Evolutionary conservation across 2,113 vertebrate species (phyloP), one percentile per base, ranked within the genome.

Genomic region (Thymallus thymallus): DNA sequence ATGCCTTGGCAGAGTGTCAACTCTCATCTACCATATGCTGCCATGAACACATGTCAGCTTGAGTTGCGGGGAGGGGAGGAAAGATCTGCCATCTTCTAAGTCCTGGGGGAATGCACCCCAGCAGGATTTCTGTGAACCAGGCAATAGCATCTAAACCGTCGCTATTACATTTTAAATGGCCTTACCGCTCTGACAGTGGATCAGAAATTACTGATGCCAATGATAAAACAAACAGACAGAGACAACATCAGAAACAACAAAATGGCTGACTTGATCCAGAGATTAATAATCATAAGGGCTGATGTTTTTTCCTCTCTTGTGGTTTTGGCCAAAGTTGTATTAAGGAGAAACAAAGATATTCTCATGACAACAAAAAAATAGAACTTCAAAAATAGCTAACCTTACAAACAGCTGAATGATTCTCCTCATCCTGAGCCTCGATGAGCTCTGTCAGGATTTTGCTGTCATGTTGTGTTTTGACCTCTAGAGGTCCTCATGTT

Each of bases 21-120:
- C 82, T 83, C 92, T 88, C 92, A 93, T 96, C 94, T 93, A 92
- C 95, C 96, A 96, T 95, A 96, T 97, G 95, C 93, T 79, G 93
- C 93, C 89, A 80, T 82, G 81, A 92, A 88, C 90, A 92, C 83
- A 41, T 62, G 82, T 94, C 94, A 92, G 92, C 89, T 90, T 91
- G 87, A 82, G 71, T 87, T 92, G 85, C 82, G 68, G 72, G 89
- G 90, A 90, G 93, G 85, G 92, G 88, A 92, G 91, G 86, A 91
- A 88, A 88, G 92, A 93, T 88, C 92, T 92, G 88, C 88, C 80
- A 29, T 68, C 70, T 75, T 70, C 56, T 32, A 4, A 62, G 65
- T 80, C 86, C 71, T 0, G 18, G 66, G 86, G 85, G 82, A 84
- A 69, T 9, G 4, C 51, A 69, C 23, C 74, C 83, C 82, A 64